These are phyloP conservation scores for Gryllus longicercus DNA, from an alignment of 2,888 invertebrate species.

Conservation along the genomic window DNA sequence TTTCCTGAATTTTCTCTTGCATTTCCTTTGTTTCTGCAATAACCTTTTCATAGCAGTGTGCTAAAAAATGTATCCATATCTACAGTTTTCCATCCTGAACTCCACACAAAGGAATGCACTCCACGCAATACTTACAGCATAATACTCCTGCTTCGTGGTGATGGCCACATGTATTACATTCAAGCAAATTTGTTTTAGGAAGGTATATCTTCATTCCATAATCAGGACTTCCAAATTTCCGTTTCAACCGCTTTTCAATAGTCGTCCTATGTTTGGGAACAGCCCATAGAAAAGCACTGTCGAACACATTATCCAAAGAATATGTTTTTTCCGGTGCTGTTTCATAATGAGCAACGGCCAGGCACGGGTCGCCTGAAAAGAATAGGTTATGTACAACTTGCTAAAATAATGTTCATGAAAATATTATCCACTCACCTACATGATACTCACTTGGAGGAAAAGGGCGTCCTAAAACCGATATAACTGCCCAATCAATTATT, in stretches of 20 bases:
- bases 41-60: constrained; percentile 79
- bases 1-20: constrained; percentile 68
- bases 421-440: neutral
- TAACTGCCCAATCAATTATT: constrained; percentile 48
- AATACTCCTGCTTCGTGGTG: constrained; percentile 73
- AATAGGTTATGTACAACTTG: neutral
- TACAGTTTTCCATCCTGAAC: constrained; percentile 24
- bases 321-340: neutral
- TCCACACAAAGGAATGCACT: neutral
- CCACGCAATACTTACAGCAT: constrained; percentile 64
- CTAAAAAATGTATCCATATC: constrained; percentile 50
- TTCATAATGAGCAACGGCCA: neutral
- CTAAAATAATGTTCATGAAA: neutral
- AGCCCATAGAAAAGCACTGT: constrained; percentile 71
- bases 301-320: constrained; percentile 27
- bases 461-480: constrained; percentile 45
- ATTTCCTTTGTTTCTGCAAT: constrained; percentile 77
- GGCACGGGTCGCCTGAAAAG: constrained; percentile 19
- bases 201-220: constrained; percentile 66
- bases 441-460: constrained; percentile 51
- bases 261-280: constrained; percentile 77
- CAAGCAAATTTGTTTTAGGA: constrained; percentile 69
- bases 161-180: constrained; percentile 80
- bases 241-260: constrained; percentile 66
- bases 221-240: constrained; percentile 68